A percentile compares a stretch with the other conserved stretches of the same genome.
Conservation (phyloP, 2,888 invertebrate genomes). For the Tolmerus cingulatus region DNA sequence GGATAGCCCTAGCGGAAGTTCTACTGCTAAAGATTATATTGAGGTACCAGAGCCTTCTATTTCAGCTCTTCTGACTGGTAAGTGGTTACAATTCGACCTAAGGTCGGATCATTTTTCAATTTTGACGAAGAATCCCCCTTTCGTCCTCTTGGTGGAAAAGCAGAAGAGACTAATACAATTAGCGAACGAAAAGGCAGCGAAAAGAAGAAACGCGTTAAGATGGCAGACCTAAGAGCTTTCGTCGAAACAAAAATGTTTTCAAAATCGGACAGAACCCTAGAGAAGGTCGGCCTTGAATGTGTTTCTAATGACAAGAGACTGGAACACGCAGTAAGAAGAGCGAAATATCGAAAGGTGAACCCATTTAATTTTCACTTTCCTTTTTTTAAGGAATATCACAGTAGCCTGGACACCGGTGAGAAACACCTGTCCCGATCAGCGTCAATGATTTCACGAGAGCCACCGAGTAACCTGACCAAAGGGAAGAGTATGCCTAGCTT, state of each 20-base stretch:
- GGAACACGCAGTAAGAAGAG: conserved; percentile 71
- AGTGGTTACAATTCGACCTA: conserved; percentile 29
- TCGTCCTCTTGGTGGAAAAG: conserved; percentile 43
- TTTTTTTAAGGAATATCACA: conserved; percentile 75
- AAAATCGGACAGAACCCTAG: conserved; percentile 89
- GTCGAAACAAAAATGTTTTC: conserved; percentile 91
- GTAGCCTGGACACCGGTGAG: conserved; percentile 83
- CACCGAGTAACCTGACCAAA: conserved; percentile 80
- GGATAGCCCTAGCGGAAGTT: conserved; percentile 61
- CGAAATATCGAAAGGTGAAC: background rate
- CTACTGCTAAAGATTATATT: conserved; percentile 73
- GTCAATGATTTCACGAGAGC: conserved; percentile 72
- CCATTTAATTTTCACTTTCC: background rate
- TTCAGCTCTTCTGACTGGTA: conserved; percentile 59
- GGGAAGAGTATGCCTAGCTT: conserved; percentile 97
- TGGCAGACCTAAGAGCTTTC: conserved; percentile 89
- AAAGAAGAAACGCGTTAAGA: conserved; percentile 88
- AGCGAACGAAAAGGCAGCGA: conserved; percentile 76
- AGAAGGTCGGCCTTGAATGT: conserved; percentile 82
- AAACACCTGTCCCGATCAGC: conserved; percentile 76
- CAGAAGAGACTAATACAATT: conserved; percentile 45
- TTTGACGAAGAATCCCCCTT: conserved; percentile 46
- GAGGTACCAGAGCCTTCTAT: conserved; percentile 78
- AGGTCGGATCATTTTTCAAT: background rate
- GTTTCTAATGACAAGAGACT: conserved; percentile 62